These are phyloP conservation scores for Botia almorhae DNA, from an alignment of 2,797 vertebrate genomes.

Conservation along the genomic window DNA sequence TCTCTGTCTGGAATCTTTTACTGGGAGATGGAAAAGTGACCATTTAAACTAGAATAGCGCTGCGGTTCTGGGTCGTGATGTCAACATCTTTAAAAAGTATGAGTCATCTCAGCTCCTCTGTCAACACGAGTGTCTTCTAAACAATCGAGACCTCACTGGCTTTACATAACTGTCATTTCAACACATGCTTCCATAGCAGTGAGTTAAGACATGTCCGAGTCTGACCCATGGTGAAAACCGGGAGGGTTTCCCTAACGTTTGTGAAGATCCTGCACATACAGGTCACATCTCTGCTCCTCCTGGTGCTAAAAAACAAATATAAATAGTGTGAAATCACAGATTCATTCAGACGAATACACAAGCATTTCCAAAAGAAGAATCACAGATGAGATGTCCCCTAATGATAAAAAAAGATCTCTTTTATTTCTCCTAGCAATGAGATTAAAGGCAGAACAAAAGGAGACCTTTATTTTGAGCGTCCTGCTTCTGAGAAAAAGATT, in stretches of 20 bases:
- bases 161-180: conserved; percentile 70
- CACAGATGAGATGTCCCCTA: no score
- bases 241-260: conserved; percentile 24
- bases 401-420: no score
- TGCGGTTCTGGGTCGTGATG: conserved; percentile 45
- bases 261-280: background rate
- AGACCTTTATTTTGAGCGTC: no score
- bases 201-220: conserved; percentile 67
- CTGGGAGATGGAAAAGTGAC: background rate
- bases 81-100: conserved; percentile 51
- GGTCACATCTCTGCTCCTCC: background rate
- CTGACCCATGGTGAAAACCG: conserved; percentile 50
- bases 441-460: no score
- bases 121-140: conserved; percentile 65
- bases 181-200: conserved; percentile 64
- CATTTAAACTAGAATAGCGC: background rate
- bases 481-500: no score
- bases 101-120: conserved; percentile 61
- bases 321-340: background rate
- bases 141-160: conserved; percentile 57
- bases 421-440: no score
- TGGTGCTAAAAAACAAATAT: background rate
- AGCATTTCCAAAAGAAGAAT: background rate
- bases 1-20: background rate
- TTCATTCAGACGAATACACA: background rate